Percentiles rank a stretch among this genome's conserved stretches.
Conservation (phyloP, 2,888 invertebrate genomes). For the Peribatodes rhomboidaria region DNA sequence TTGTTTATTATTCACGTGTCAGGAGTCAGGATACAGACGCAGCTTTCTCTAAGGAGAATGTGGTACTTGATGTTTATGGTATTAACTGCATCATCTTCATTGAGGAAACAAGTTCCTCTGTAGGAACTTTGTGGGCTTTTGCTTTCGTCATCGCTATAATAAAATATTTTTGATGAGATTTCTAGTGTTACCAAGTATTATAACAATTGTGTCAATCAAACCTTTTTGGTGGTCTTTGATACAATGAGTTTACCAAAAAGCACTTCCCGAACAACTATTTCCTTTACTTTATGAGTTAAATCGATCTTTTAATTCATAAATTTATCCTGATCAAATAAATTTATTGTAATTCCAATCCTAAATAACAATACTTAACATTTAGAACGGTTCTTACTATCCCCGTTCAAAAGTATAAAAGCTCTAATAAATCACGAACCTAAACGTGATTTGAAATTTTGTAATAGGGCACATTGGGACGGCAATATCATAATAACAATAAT, state of each 20-base stretch:
- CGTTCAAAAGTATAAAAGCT: constrained; percentile 43
- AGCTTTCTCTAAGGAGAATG: constrained; percentile 25
- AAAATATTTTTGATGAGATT: constrained; percentile 18
- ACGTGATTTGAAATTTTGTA: constrained; percentile 59
- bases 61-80: constrained; percentile 16
- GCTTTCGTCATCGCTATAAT: constrained; percentile 16
- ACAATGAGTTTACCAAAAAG: constrained; percentile 1
- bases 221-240: constrained; percentile 9
- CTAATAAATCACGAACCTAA: constrained; percentile 55
- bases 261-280: background rate
- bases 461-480: constrained; percentile 57
- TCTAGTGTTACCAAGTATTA: constrained; percentile 3
- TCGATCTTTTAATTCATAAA: constrained; percentile 1
- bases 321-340: constrained; percentile 4
- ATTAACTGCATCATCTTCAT: constrained; percentile 29
- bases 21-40: constrained; percentile 31
- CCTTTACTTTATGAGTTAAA: background rate
- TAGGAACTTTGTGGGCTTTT: constrained; percentile 30
- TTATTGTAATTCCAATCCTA: constrained; percentile 10
- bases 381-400: constrained; percentile 23
- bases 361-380: constrained; percentile 30
- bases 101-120: constrained; percentile 25
- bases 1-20: constrained; percentile 43
- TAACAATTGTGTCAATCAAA: background rate
- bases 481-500: constrained; percentile 74